A percentile compares a stretch with the other conserved stretches of the same genome.
Evolutionary conservation across 2,797 vertebrate species (phyloP).

Genomic region (Cryptoblepharus egeriae): DNA sequence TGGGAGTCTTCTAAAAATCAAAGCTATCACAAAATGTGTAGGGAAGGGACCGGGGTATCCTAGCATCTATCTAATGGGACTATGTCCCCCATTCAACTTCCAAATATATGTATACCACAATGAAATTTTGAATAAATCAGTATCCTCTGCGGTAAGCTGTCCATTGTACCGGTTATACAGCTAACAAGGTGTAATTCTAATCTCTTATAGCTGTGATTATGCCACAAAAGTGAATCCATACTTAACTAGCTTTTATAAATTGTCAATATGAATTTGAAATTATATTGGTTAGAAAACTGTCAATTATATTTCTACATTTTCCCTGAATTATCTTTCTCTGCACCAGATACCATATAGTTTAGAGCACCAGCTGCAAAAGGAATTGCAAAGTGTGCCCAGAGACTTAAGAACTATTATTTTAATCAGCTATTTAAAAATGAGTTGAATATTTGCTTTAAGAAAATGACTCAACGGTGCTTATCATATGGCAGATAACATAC

Average conservation of each 20-base stretch:
- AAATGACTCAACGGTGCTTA: not conserved
- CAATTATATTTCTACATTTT: not conserved
- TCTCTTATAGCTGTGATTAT: not conserved
- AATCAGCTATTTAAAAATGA: rapidly evolving
- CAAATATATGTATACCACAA: not conserved
- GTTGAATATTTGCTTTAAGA: conserved; percentile 2
- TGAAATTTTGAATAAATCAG: not conserved
- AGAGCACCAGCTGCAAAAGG: not conserved
- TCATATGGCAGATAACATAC: not conserved
- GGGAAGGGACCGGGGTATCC: not conserved
- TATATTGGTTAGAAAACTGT: not conserved
- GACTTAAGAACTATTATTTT: conserved; percentile 9
- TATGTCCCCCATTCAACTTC: not conserved
- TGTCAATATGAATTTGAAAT: not conserved
- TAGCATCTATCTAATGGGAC: not conserved
- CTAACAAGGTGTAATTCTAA: too few relatives aligned
- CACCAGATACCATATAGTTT: conserved; percentile 8
- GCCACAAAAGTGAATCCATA: not conserved
- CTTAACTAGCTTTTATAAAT: not conserved
- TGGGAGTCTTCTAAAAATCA: not conserved
- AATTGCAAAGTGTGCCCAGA: conserved; percentile 4
- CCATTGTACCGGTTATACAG: too few relatives aligned
- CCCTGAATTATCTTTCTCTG: not conserved
- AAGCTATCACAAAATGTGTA: not conserved
- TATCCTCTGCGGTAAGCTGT: too few relatives aligned